Evolutionary conservation across 2,888 invertebrate species (phyloP), one percentile per base, ranked within the genome.

Genomic region (Macrophya annulata): DNA sequence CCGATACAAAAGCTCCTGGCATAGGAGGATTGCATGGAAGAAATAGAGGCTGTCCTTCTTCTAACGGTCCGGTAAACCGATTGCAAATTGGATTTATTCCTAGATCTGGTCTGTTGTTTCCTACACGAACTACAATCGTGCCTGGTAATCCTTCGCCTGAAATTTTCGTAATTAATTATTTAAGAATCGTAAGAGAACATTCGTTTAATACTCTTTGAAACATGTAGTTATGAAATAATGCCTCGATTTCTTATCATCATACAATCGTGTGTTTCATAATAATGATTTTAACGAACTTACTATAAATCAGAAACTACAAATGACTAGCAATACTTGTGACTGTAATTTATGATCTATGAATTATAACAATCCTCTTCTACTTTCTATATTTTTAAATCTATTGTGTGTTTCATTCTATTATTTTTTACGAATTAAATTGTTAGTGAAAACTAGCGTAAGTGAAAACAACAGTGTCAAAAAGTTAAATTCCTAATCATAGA

Each of bases 1-100:
- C 98, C 89, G 98, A 98, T 87, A 98, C 98, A 93, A 98, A 98
- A 10, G 98, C 98, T 0, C 98, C 98, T 0, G 98, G 98, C 98
- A 98, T 98, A 0, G 98, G 98, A 0, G 98, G 98, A 93, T 98
- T 98, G 94, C 98, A 98, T 0, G 98, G 98, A 82, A 98, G 94
- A 94, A 98, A 98, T 8, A 98, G 94, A 0, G 98, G 98, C 91
- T 98, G 97, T 0, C 98, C 98, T 92, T 98, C 98, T 92, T 98
- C 97, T 15, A 98, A 94, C 86, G 96, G 96, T 1, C 98, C 98
- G 8, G 96, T 97, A 94, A 97, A 98, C 5, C 97, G 96, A 94
- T 98, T 98, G 94, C 98, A 98, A 89, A 98, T 96, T 0, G 98
- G 98, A 93, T 98, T 98, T 40, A 97, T 98, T 85, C 97, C 98